A percentile compares a stretch with the other conserved stretches of the same genome.
These are phyloP conservation scores for Sarotherodon lohbergeri DNA, from an alignment of 2,113 vertebrate species.

Conservation along the genomic window DNA sequence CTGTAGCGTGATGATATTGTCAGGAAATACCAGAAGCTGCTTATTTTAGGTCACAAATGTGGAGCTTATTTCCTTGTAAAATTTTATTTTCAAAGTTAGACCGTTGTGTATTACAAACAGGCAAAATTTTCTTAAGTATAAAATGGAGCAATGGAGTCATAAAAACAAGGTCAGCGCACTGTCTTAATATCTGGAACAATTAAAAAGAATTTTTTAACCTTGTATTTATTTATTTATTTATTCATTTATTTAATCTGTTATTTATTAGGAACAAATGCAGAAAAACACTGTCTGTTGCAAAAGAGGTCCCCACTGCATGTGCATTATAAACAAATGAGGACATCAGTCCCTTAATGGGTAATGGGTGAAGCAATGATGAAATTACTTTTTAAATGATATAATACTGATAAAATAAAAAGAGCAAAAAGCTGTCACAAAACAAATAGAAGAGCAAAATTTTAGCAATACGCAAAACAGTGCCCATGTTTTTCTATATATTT, in stretches of 20 bases:
- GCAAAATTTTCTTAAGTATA: background rate
- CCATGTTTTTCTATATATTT: background rate
- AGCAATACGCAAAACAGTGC: background rate
- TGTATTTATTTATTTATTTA: background rate
- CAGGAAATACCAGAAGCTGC: background rate
- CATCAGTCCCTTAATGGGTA: background rate
- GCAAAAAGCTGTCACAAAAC: background rate
- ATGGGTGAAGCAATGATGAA: background rate
- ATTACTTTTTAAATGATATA: background rate
- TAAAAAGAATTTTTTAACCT: background rate
- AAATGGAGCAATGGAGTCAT: background rate
- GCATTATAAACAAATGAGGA: background rate
- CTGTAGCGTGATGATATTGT: background rate
- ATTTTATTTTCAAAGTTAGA: background rate
- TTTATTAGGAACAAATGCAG: background rate
- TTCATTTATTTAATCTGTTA: accelerated
- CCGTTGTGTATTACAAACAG: background rate
- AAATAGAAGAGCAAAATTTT: background rate
- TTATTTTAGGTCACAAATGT: background rate
- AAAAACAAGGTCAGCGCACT: background rate
- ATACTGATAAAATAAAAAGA: background rate
- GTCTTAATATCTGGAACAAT: background rate
- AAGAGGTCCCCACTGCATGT: background rate
- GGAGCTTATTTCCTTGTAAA: background rate
- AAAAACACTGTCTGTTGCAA: background rate